These are phyloP conservation scores for Exocentrus adspersus DNA, from an alignment of 2,888 invertebrate genomes.

Conservation along the genomic window DNA sequence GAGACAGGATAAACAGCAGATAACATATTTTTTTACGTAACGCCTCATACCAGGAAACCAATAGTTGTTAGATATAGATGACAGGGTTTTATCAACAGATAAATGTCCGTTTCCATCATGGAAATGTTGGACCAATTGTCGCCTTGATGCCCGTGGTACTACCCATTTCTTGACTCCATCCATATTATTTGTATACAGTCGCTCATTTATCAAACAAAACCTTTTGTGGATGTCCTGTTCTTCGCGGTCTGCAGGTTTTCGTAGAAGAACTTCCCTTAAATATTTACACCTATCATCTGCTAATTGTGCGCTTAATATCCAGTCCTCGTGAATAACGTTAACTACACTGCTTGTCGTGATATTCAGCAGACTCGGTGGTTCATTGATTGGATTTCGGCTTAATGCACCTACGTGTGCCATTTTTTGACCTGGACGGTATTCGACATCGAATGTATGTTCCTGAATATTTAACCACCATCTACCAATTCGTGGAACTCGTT, in stretches of 20 bases:
- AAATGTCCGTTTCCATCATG: slow-evolving; percentile 52
- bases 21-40: too few species aligned
- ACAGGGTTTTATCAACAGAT: slow-evolving; percentile 37
- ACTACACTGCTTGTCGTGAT: neutral
- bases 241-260: slow-evolving; percentile 15
- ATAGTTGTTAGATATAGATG: too few species aligned
- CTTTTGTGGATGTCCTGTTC: slow-evolving; percentile 24
- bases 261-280: slow-evolving; percentile 19
- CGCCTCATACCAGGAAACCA: too few species aligned
- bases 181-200: too few species aligned
- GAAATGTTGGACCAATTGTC: slow-evolving; percentile 27
- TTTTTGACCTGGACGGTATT: slow-evolving; percentile 43
- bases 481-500: slow-evolving; percentile 46
- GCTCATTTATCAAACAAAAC: slow-evolving; percentile 20
- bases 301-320: slow-evolving; percentile 37
- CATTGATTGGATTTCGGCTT: slow-evolving; percentile 1
- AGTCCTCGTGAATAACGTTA: slow-evolving; percentile 26
- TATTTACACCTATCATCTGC: slow-evolving; percentile 23
- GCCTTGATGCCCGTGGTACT: slow-evolving; percentile 16
- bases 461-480: slow-evolving; percentile 50
- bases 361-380: too few species aligned
- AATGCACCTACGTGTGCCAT: slow-evolving; percentile 47
- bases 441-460: slow-evolving; percentile 48
- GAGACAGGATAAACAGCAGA: too few species aligned
- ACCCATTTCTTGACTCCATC: slow-evolving; percentile 23